Conservation (phyloP, 2,888 invertebrate genomes). For the Acrobeloides nanus region DNA sequence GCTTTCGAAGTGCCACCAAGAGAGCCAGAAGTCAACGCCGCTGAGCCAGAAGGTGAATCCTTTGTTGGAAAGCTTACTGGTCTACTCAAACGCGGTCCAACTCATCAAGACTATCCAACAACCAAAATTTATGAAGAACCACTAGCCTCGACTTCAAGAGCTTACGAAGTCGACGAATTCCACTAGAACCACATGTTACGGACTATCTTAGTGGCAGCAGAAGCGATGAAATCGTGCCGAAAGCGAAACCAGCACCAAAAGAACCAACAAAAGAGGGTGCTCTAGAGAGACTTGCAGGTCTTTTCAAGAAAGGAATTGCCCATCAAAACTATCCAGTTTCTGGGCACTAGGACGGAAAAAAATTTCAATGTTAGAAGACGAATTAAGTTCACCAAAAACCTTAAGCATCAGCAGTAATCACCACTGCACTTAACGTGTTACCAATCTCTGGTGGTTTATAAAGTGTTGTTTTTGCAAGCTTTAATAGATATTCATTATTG, state of each 20-base stretch:
- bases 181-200: constrained; percentile 25
- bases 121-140: constrained; percentile 27
- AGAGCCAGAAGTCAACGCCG: constrained; percentile 20
- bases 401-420: no score
- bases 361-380: no score
- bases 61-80: constrained; percentile 11
- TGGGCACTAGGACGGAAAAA: constrained; percentile 17
- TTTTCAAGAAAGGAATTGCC: constrained; percentile 16
- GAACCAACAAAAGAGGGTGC: constrained; percentile 10
- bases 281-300: constrained; percentile 19
- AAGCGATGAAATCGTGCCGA: constrained; percentile 17
- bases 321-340: constrained; percentile 23
- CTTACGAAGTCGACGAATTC: constrained; percentile 23
- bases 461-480: no score
- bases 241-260: constrained; percentile 5
- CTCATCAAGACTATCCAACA: constrained; percentile 29
- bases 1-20: constrained; percentile 13
- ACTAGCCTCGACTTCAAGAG: neutral
- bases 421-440: no score
- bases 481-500: no score
- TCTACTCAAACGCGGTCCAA: constrained; percentile 21
- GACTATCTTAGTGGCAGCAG: constrained; percentile 26
- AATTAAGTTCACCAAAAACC: no score
- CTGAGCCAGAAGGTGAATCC: constrained; percentile 17
- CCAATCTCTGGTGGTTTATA: no score